Percentiles rank a stretch among this genome's conserved stretches.
Conservation (phyloP, 2,113 vertebrate genomes). For the Sminthopsis crassicaudata region DNA sequence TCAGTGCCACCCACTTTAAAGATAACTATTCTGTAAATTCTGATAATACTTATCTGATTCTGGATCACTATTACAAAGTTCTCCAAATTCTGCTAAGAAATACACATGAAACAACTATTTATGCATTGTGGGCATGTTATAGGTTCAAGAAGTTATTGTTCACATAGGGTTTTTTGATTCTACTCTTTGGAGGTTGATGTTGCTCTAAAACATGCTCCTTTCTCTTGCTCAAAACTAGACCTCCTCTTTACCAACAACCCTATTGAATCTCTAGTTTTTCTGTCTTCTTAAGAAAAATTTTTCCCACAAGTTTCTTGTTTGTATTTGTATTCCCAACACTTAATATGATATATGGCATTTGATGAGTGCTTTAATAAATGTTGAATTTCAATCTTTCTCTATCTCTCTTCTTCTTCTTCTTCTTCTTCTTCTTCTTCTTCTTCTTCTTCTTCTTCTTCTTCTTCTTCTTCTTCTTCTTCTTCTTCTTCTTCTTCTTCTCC, state of each 20-base stretch:
- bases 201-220: background rate
- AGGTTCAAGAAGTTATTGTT: background rate
- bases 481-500: too few relatives aligned
- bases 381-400: background rate
- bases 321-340: background rate
- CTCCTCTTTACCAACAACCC: background rate
- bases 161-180: background rate
- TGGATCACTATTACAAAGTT: background rate
- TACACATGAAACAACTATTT: background rate
- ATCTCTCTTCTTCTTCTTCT: background rate
- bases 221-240: background rate
- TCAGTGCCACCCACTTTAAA: background rate
- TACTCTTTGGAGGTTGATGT: background rate
- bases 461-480: background rate
- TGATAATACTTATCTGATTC: background rate
- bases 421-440: too few relatives aligned
- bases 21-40: background rate
- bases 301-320: background rate
- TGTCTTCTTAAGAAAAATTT: background rate
- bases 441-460: background rate
- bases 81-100: background rate
- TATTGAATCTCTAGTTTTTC: background rate
- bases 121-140: background rate
- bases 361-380: background rate
- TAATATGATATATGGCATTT: background rate